phyloP scores from a whole-genome alignment of 2,797 vertebrate genomes.

The Pantherophis alleghaniensis region DNA sequence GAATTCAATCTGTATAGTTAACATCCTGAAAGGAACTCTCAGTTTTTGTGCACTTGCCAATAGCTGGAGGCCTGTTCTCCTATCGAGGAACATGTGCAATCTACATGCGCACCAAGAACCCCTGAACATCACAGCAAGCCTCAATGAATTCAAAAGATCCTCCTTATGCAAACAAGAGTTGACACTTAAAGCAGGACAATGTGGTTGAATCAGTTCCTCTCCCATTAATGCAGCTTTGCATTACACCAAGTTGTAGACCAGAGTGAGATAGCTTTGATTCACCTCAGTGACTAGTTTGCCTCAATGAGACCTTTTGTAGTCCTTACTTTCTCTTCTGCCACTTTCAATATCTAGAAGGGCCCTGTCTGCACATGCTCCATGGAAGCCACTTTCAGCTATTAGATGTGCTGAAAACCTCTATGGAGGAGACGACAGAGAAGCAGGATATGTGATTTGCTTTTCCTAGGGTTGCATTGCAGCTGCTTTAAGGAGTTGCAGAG shows the following conservation, averaged over 20 bases:
- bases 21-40: conserved; percentile 13
- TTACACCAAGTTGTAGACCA: background rate
- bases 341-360: background rate
- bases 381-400: background rate
- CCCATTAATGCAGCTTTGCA: conserved; percentile 8
- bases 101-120: conserved; percentile 1
- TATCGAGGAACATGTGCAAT: fast-evolving
- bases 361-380: background rate
- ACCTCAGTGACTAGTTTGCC: background rate
- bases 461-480: background rate
- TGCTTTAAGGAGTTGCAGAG: background rate
- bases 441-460: background rate
- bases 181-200: conserved; percentile 18
- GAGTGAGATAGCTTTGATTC: background rate
- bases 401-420: background rate
- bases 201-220: background rate
- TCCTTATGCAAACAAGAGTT: conserved; percentile 30
- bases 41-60: background rate
- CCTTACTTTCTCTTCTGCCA: background rate
- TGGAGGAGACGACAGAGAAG: background rate
- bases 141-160: background rate
- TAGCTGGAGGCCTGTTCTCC: conserved; percentile 18
- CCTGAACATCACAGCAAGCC: conserved; percentile 17
- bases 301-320: background rate
- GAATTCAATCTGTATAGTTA: background rate